Base-by-base conservation (phyloP, 1,140 invertebrate genomes). In the Drosophila neocordata region DNA sequence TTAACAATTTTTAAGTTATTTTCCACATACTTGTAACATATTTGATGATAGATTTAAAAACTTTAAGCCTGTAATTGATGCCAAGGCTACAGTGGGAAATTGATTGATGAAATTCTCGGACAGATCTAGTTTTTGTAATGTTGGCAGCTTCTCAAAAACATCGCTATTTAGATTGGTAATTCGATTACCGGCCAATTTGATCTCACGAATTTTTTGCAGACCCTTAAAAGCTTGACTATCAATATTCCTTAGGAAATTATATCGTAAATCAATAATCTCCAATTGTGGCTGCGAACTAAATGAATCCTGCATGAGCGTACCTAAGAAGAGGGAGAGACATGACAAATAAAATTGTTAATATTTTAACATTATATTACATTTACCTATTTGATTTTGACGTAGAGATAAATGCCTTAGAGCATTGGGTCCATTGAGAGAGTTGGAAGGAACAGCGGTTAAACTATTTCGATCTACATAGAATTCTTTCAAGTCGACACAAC, bases 81-180 rank as follows among this genome's bases (percentile, higher is more conserved):
- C 95, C n/a, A 97, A 81, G 0, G 96, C 95, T 1, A 95, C 94
- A 0, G 94, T 94, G 2, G 97, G 97, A 90, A 98, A 96, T 78
- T 96, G 94, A 5, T 93, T 93, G 13, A 98, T 94, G 80, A 97
- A 97, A 92, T 98, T 98, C 77, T 95, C 94, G 0, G 96, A 97
- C 4, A 98, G 92, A 91, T 97, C 96, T 63, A 98, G 91, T 66
- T 94, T 94, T 69, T 97, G 94, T 24, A 98, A 91, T 60, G 94
- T 95, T 68, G 94, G 93, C 3, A 96, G 94, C 57, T 96, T 95
- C 92, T 95, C 88, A 22, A 92, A 97, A 48, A 96, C 94, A 81
- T 97, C 96, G 84, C 95, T 96, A 90, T 96, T 96, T 81, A 97
- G 94, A 69, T 95, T 94, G 1, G 93, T 93, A 1, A 97, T 92